phyloP scores from a whole-genome alignment of 2,888 invertebrate genomes.

The Ryuthela nishihirai region DNA sequence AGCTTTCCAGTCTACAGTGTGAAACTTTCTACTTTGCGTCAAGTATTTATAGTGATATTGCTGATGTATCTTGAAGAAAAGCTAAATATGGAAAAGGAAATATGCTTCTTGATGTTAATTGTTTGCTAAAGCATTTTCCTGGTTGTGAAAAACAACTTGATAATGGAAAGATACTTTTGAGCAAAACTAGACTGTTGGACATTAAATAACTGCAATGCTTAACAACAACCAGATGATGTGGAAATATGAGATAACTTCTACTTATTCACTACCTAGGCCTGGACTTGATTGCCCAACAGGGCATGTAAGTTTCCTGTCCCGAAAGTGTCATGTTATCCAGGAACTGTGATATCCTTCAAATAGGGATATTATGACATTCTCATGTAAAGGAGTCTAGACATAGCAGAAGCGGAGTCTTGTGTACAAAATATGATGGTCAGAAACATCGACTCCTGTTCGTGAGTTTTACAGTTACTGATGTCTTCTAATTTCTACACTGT shows the following conservation, averaged over 20 bases:
- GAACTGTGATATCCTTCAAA: slow-evolving; percentile 36
- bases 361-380: slow-evolving; percentile 28
- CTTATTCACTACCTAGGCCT: slow-evolving; percentile 26
- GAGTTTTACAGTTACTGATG: slow-evolving; percentile 36
- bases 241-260: slow-evolving; percentile 2
- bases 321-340: slow-evolving; percentile 40
- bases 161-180: too few relatives aligned
- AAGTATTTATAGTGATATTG: too few relatives aligned
- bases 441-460: slow-evolving; percentile 31
- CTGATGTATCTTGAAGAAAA: too few relatives aligned
- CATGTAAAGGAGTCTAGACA: slow-evolving; percentile 31
- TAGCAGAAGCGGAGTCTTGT: slow-evolving; percentile 34
- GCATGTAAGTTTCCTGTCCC: slow-evolving; percentile 35
- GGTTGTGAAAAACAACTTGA: too few relatives aligned
- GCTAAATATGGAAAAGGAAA: too few relatives aligned
- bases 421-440: slow-evolving; percentile 34
- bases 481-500: slow-evolving; percentile 39
- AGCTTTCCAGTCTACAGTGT: slow-evolving; percentile 34
- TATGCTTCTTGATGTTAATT: too few relatives aligned
- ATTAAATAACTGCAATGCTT: too few relatives aligned
- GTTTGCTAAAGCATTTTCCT: too few relatives aligned
- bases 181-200: too few relatives aligned
- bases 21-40: slow-evolving; percentile 8
- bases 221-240: background rate
- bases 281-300: slow-evolving; percentile 27